A percentile compares a stretch with the other conserved stretches of the same genome.
These are phyloP conservation scores for Habroteleia sp. DNA, from an alignment of 2,888 invertebrate species.

Conservation along the genomic window DNA sequence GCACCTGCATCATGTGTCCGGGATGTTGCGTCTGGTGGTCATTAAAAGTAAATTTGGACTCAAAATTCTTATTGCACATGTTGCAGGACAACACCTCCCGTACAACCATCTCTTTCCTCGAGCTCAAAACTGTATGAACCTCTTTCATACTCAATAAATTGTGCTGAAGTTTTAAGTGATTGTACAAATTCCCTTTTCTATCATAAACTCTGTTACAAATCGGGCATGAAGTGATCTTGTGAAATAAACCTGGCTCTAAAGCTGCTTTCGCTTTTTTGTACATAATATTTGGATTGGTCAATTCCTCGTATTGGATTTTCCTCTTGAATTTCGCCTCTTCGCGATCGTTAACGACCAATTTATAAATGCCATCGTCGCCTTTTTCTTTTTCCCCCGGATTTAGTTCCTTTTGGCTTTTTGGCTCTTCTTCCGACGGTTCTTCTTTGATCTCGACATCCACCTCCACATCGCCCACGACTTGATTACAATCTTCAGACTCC, in stretches of 20 bases:
- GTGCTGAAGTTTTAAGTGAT: slow-evolving; percentile 49
- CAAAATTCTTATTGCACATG: slow-evolving; percentile 36
- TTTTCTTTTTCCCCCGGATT: neutral
- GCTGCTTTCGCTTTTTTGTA: slow-evolving; percentile 16
- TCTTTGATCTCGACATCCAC: neutral
- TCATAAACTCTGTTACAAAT: slow-evolving; percentile 51
- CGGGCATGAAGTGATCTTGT: slow-evolving; percentile 42
- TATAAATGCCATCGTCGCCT: neutral
- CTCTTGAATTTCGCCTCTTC: slow-evolving; percentile 22
- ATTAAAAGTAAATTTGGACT: slow-evolving; percentile 4
- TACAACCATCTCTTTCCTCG: slow-evolving; percentile 20
- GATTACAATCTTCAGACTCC: neutral
- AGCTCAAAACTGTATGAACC: slow-evolving; percentile 8
- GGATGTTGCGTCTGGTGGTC: slow-evolving; percentile 33
- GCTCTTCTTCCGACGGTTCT: neutral
- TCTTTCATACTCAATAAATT: slow-evolving; percentile 45
- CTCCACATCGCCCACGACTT: no score
- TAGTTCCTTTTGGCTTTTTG: neutral
- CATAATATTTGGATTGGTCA: slow-evolving; percentile 16
- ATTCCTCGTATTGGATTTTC: slow-evolving; percentile 21
- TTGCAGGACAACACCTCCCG: slow-evolving; percentile 25
- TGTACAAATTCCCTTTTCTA: slow-evolving; percentile 43
- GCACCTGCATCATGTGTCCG: slow-evolving; percentile 31
- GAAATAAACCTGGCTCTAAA: slow-evolving; percentile 26
- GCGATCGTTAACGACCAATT: slow-evolving; percentile 4